phyloP scores from a whole-genome alignment of 1,140 invertebrate species.

The Lasioglossum albipes region DNA sequence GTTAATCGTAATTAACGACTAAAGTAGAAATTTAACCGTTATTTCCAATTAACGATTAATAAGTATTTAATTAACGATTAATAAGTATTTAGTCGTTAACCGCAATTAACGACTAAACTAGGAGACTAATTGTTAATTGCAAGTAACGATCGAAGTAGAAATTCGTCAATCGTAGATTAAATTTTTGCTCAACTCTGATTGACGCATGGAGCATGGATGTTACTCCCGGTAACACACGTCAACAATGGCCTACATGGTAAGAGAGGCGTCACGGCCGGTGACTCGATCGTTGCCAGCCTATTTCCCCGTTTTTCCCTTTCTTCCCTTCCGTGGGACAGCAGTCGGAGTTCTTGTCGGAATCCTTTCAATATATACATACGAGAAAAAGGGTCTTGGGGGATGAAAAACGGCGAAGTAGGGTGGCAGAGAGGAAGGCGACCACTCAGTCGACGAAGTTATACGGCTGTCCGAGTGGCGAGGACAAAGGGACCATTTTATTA shows the following conservation, averaged over 20 bases:
- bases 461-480: constrained; percentile 32
- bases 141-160: background rate
- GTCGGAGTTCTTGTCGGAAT: constrained; percentile 62
- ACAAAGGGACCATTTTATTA: constrained; percentile 72
- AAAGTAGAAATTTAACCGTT: too few relatives aligned
- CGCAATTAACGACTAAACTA: too few relatives aligned
- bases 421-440: constrained; percentile 26
- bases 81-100: too few relatives aligned
- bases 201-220: constrained; percentile 8
- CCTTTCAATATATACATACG: constrained; percentile 64
- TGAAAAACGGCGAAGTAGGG: constrained; percentile 41
- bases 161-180: constrained; percentile 2
- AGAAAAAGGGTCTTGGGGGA: constrained; percentile 11
- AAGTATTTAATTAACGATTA: too few relatives aligned
- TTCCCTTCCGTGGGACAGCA: constrained; percentile 30
- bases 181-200: constrained; percentile 6
- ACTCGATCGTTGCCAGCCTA: constrained; percentile 44
- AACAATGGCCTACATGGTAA: constrained; percentile 22
- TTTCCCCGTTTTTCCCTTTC: constrained; percentile 29
- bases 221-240: constrained; percentile 10
- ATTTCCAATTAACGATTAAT: too few relatives aligned
- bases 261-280: constrained; percentile 61
- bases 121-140: too few relatives aligned
- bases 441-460: constrained; percentile 53
- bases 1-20: too few relatives aligned